Evolutionary conservation across 2,888 invertebrate genomes (phyloP).

Genomic region (Thysanoteuthis rhombus): DNA sequence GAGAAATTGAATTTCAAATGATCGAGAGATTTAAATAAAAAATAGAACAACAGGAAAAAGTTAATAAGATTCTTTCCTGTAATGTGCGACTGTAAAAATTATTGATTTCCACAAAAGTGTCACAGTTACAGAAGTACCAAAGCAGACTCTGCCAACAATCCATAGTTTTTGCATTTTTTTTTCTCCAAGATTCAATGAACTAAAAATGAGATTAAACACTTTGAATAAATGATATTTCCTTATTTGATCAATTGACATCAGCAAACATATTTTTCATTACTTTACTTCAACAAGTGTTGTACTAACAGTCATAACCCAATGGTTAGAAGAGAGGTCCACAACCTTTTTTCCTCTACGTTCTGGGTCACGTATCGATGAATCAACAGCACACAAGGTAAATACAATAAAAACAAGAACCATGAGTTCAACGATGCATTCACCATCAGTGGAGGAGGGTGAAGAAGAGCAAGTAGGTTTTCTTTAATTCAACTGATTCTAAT

Average conservation of each 20-base stretch:
- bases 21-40: background rate
- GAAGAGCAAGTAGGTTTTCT: too few species aligned
- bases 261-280: background rate
- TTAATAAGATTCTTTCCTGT: background rate
- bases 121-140: background rate
- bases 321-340: too few species aligned
- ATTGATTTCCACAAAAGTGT: background rate
- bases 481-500: too few species aligned
- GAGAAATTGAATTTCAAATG: background rate
- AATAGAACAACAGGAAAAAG: background rate
- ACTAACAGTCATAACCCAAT: background rate
- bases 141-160: background rate
- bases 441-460: too few species aligned
- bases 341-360: too few species aligned
- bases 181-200: background rate
- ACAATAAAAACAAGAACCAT: too few species aligned
- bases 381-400: too few species aligned
- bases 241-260: background rate
- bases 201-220: background rate
- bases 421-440: too few species aligned
- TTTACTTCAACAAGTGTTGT: background rate
- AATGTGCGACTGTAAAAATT: background rate
- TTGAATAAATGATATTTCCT: background rate
- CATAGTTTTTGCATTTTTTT: background rate
- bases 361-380: too few species aligned